Conservation (phyloP, 30 jellyfish, hydroid and myxozoan genomes). For the Euphysa ruthae region DNA sequence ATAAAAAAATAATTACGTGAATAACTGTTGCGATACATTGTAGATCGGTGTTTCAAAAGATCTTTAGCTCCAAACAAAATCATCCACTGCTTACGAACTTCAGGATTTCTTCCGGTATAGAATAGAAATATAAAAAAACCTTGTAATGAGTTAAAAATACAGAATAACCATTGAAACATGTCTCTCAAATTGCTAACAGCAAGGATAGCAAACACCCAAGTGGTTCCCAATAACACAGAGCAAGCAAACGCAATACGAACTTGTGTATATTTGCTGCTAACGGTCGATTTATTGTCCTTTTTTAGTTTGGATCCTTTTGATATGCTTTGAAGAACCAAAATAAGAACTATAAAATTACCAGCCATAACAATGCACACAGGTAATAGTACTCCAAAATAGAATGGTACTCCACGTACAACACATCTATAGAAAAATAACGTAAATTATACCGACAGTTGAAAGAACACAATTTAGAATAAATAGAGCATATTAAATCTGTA, state of each 20-base stretch:
- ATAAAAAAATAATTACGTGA: too few species aligned
- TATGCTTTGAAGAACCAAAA: constrained; percentile 8
- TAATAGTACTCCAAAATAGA: constrained; percentile 12
- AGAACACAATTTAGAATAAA: too few species aligned
- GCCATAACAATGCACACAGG: constrained; percentile 10
- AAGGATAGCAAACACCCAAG: constrained; percentile 25
- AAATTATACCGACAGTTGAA: too few species aligned
- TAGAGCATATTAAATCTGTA: too few species aligned
- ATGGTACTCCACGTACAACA: constrained; percentile 27
- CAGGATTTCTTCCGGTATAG: constrained; percentile 6
- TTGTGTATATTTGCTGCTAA: constrained; percentile 9
- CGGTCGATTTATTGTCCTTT: not conserved
- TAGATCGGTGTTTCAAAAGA: too few species aligned
- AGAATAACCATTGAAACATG: constrained; percentile 25
- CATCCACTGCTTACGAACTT: constrained; percentile 22
- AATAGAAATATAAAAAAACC: constrained; percentile 26
- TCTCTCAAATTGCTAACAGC: constrained; percentile 33
- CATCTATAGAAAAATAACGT: constrained; percentile 16
- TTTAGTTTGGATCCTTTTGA: constrained; percentile 2
- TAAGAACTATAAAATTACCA: constrained; percentile 6
- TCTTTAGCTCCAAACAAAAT: constrained; percentile 10
- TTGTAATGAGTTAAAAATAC: constrained; percentile 31
- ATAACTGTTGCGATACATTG: too few species aligned
- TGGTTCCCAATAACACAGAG: constrained; percentile 27
- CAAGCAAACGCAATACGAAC: constrained; percentile 34